Percentiles rank a stretch among this genome's conserved stretches.
Evolutionary conservation across 2,888 invertebrate genomes (phyloP).

Genomic region (Aphodius granarius): DNA sequence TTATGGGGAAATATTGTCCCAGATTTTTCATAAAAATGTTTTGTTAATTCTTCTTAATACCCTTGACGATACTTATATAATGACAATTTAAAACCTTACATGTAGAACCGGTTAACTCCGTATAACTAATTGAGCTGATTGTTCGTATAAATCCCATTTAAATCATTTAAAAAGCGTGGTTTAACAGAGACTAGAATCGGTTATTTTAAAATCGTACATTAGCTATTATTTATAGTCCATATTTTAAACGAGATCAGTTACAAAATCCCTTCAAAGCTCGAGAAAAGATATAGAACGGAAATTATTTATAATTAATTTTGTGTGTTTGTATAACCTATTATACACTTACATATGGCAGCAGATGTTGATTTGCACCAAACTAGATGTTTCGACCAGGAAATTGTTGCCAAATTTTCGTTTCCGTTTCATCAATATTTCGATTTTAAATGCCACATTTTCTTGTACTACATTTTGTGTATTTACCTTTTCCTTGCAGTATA

Average conservation of each 20-base stretch:
- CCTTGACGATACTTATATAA: no score
- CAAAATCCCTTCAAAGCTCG: background rate
- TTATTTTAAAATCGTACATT: background rate
- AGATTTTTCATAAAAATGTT: background rate
- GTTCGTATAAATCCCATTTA: no score
- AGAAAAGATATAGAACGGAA: background rate
- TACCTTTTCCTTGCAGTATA: slow-evolving; percentile 55
- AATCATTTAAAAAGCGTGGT: no score
- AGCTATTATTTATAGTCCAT: background rate
- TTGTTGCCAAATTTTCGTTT: no score
- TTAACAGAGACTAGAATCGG: background rate
- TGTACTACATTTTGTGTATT: background rate
- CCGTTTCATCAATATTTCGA: background rate
- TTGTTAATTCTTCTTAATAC: background rate
- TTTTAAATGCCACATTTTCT: background rate
- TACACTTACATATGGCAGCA: background rate
- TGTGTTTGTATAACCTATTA: background rate
- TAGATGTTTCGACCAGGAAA: no score
- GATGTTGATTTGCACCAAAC: background rate
- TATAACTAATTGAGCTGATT: no score
- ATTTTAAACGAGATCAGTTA: background rate
- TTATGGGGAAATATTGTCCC: background rate
- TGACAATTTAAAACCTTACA: no score
- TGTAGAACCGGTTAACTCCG: no score
- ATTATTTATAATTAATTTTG: background rate